Percentiles rank a stretch among this genome's conserved stretches.
phyloP scores from a whole-genome alignment of 2,797 vertebrate genomes.

The Anabacerthia variegaticeps region DNA sequence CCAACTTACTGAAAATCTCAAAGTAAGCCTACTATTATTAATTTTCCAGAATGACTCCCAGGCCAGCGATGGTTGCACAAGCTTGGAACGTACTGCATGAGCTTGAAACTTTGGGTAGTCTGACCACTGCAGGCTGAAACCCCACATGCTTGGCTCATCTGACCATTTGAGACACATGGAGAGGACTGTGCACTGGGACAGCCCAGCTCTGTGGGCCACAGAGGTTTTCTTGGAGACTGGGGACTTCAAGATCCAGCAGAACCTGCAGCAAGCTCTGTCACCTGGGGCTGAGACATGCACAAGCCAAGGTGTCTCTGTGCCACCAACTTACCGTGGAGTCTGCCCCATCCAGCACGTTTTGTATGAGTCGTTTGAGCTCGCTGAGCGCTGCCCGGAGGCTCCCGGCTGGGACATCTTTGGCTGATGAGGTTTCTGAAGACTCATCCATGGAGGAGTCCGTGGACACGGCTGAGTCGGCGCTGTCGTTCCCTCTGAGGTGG shows the following conservation, averaged over 20 bases:
- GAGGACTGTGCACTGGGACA: background rate
- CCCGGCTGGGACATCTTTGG: slow-evolving; percentile 92
- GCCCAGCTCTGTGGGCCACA: background rate
- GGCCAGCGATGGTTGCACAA: background rate
- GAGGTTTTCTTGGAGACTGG: background rate
- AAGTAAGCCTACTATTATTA: background rate
- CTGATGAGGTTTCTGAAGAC: slow-evolving; percentile 94
- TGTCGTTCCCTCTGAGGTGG: slow-evolving; percentile 91
- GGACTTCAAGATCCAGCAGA: background rate
- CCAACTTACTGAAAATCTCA: background rate
- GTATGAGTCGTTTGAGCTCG: slow-evolving; percentile 93
- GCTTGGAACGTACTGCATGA: background rate
- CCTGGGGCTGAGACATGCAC: background rate
- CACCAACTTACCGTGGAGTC: slow-evolving; percentile 87
- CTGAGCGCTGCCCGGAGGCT: slow-evolving; percentile 89
- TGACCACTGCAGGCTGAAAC: background rate
- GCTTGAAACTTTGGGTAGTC: background rate
- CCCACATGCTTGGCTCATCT: background rate
- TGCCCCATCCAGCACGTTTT: slow-evolving; percentile 91
- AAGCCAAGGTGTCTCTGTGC: background rate
- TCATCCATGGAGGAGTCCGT: slow-evolving; percentile 98
- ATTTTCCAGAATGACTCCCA: background rate
- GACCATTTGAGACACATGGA: background rate
- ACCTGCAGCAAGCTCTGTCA: background rate
- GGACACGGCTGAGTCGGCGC: slow-evolving; percentile 92